Percentiles rank a stretch among this genome's conserved stretches.
Conservation (phyloP, 2,797 vertebrate species). For the Rhynchotus rufescens region DNA sequence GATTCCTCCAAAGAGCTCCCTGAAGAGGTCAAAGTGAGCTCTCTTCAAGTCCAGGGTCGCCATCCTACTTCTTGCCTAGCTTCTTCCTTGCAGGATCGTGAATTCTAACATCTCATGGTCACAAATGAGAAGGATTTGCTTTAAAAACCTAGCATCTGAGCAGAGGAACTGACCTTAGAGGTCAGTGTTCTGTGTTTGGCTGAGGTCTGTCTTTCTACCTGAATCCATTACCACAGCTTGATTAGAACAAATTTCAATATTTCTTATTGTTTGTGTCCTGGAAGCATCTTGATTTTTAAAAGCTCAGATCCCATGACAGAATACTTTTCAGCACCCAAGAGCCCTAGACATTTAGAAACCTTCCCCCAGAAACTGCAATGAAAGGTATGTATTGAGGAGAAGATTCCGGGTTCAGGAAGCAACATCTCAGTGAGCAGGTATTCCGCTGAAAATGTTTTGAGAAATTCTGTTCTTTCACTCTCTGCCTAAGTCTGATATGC, state of each 20-base stretch:
- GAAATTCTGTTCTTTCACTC: neutral
- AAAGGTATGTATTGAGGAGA: neutral
- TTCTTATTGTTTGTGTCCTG: neutral
- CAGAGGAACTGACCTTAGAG: neutral
- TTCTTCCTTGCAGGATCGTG: no score
- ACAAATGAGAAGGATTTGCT: neutral
- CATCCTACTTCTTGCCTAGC: no score
- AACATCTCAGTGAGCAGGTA: neutral
- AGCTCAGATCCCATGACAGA: neutral
- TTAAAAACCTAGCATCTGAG: neutral
- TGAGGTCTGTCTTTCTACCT: neutral
- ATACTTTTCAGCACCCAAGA: neutral
- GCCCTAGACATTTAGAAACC: neutral
- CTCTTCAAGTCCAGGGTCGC: no score
- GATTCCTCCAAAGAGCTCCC: no score
- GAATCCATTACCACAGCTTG: neutral
- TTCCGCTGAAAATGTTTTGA: neutral
- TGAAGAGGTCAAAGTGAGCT: no score
- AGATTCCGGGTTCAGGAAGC: neutral
- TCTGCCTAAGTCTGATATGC: neutral
- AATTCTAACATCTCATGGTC: no score
- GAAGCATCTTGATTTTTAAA: neutral
- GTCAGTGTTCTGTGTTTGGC: neutral
- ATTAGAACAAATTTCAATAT: neutral
- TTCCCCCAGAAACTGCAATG: neutral